Evolutionary conservation across 2,113 vertebrate species (phyloP).

Genomic region (Macaca mulatta): DNA sequence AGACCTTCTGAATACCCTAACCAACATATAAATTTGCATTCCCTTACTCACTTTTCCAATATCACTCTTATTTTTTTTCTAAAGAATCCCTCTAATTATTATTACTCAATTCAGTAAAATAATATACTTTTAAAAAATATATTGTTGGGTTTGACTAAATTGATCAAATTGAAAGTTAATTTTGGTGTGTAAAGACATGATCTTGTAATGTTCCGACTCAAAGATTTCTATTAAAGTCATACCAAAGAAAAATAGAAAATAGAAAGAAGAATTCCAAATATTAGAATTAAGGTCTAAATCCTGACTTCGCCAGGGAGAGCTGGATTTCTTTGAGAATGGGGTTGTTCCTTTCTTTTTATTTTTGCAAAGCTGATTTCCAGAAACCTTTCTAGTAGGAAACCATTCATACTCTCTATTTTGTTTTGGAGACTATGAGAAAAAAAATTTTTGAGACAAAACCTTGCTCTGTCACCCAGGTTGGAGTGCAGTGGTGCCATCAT

Average conservation of each 20-base stretch:
- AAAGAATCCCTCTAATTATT: neutral
- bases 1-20: neutral
- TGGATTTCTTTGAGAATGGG: neutral
- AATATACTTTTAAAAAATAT: neutral
- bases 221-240: slow-evolving; percentile 10
- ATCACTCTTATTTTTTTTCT: neutral
- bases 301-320: neutral
- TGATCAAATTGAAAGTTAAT: neutral
- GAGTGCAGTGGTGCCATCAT: too few species aligned
- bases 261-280: neutral
- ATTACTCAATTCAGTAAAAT: neutral
- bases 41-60: neutral
- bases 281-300: neutral
- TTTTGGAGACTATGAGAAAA: neutral
- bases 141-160: neutral
- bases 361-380: neutral
- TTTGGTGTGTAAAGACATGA: neutral
- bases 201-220: neutral
- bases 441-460: too few species aligned
- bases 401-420: neutral
- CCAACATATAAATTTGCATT: neutral
- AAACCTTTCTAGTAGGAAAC: neutral
- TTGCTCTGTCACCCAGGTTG: too few species aligned
- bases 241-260: slow-evolving; percentile 8
- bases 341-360: neutral